A percentile compares a stretch with the other conserved stretches of the same genome.
phyloP scores from a whole-genome alignment of 1,140 invertebrate species.

The Dufourea novaeangliae region DNA sequence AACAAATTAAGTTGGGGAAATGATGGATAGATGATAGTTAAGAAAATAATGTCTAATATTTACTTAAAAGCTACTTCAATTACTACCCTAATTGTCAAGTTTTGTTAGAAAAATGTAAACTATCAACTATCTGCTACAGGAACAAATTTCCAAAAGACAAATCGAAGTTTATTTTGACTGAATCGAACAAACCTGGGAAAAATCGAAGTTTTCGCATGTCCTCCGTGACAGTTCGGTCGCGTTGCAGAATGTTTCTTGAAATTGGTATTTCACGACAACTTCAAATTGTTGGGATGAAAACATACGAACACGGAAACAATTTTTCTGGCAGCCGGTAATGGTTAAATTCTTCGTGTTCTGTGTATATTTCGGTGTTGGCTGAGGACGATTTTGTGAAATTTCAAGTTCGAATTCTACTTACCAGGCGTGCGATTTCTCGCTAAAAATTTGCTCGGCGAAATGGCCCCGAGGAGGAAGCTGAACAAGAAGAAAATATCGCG shows the following conservation, averaged over 20 bases:
- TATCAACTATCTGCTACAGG: too few species aligned
- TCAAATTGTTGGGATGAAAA: slow-evolving; percentile 25
- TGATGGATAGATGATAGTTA: too few species aligned
- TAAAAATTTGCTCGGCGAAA: slow-evolving; percentile 6
- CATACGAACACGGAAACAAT: slow-evolving; percentile 34
- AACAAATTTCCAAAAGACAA: too few species aligned
- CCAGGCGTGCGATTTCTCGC: too few species aligned
- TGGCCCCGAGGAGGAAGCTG: slow-evolving; percentile 31
- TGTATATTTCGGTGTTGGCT: not conserved
- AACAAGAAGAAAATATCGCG: not conserved
- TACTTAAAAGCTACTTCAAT: too few species aligned
- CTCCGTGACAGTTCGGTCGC: not conserved
- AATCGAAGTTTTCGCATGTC: too few species aligned
- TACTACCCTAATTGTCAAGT: too few species aligned
- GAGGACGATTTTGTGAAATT: slow-evolving; percentile 14
- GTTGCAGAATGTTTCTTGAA: not conserved
- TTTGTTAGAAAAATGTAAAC: too few species aligned
- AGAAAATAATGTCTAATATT: too few species aligned
- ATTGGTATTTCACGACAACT: not conserved
- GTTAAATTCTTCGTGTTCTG: slow-evolving; percentile 40
- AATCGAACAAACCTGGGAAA: too few species aligned
- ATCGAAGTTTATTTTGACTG: too few species aligned
- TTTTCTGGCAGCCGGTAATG: not conserved
- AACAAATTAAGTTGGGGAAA: too few species aligned
- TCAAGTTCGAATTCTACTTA: not conserved